phyloP scores from a whole-genome alignment of 2,888 invertebrate species.

The Criorhina ranunculi region DNA sequence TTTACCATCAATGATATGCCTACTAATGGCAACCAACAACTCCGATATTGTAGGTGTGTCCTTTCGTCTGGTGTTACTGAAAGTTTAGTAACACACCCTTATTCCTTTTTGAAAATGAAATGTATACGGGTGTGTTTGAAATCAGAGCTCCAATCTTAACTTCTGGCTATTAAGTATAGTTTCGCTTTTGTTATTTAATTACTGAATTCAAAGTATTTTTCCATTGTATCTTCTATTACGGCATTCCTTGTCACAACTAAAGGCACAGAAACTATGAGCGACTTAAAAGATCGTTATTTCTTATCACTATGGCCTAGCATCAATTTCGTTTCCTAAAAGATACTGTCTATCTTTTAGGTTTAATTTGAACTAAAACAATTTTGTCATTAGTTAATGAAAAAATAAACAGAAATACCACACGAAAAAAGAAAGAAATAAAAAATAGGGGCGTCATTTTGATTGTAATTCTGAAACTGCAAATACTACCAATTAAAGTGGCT shows the following conservation, averaged over 20 bases:
- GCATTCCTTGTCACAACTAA: neutral
- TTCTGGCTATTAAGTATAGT: neutral
- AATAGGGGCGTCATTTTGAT: constrained; percentile 24
- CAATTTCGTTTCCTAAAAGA: constrained; percentile 6
- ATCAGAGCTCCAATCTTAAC: neutral
- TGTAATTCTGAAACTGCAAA: constrained; percentile 21
- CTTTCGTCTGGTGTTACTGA: no score
- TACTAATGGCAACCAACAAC: no score
- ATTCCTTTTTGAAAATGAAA: neutral
- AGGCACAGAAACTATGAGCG: no score
- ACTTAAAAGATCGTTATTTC: constrained; percentile 3
- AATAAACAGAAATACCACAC: constrained; percentile 5
- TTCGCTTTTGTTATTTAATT: neutral
- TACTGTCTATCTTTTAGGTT: neutral
- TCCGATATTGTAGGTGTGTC: no score
- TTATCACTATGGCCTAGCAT: constrained; percentile 26
- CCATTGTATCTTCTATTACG: neutral
- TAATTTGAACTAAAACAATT: neutral
- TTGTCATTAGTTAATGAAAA: constrained; percentile 52
- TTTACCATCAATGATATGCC: no score
- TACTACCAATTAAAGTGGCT: constrained; percentile 39
- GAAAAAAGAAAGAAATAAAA: constrained; percentile 2
- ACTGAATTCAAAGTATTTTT: neutral
- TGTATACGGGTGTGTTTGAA: neutral
- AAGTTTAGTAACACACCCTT: no score